A percentile compares a stretch with the other conserved stretches of the same genome.
Conservation (phyloP, 2,797 vertebrate species). For the Microctenopoma stevenorrisi region DNA sequence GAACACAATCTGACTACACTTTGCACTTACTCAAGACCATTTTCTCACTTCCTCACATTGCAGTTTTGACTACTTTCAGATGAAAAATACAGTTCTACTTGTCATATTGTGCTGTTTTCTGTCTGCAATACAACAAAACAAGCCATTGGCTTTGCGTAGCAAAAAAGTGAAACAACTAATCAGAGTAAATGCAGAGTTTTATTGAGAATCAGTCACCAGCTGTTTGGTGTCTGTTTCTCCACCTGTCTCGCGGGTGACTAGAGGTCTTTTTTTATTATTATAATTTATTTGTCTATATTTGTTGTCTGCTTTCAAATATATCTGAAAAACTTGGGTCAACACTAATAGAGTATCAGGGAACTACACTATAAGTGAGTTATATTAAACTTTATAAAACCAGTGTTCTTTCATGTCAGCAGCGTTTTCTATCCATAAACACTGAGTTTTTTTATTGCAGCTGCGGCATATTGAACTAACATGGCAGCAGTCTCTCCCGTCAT, state of each 20-base stretch:
- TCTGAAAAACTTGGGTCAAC: background rate
- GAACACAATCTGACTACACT: constrained; percentile 47
- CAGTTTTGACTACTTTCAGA: constrained; percentile 50
- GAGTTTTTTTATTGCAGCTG: background rate
- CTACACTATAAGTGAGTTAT: background rate
- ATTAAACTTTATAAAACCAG: background rate
- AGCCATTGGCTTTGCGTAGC: constrained; percentile 17
- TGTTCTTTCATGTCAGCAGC: background rate
- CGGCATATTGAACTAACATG: constrained; percentile 14
- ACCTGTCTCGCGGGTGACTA: constrained; percentile 16
- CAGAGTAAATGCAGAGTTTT: constrained; percentile 27
- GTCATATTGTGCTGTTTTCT: constrained; percentile 55
- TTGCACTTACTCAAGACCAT: constrained; percentile 50
- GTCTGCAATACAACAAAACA: constrained; percentile 5
- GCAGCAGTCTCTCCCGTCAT: constrained; percentile 15
- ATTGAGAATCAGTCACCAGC: constrained; percentile 23
- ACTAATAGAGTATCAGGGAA: background rate
- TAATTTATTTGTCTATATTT: too few relatives aligned
- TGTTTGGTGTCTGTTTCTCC: constrained; percentile 22
- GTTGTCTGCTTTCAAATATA: background rate
- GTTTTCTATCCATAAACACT: background rate
- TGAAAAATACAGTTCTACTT: constrained; percentile 47
- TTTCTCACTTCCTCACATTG: constrained; percentile 64
- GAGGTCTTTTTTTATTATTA: constrained; percentile 14
- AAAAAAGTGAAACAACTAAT: constrained; percentile 28